Evolutionary conservation across 2,113 vertebrate genomes (phyloP), one percentile per base, ranked within the genome.

Genomic region (Crotalus viridis): DNA sequence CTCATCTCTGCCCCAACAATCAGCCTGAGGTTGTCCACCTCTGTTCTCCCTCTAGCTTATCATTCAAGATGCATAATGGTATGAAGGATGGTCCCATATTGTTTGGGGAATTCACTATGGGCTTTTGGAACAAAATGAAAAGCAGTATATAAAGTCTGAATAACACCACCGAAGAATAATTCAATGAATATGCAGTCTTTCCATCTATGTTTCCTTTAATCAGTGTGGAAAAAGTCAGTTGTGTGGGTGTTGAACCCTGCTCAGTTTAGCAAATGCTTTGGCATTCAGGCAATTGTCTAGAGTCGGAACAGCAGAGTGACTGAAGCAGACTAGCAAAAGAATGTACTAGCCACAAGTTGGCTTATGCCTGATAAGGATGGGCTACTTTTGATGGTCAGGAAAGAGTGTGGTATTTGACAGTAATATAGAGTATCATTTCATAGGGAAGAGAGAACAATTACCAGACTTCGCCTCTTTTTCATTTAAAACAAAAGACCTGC

Each of bases 401-500:
- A 74, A 33, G 64, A 74, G 5, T 7, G 13, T 74, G n/a, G 10
- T 13, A 93, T 87, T 93, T 93, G 92, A 94, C 91, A 94, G 87
- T 1, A 93, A 55, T 94, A 92, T 33, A 55, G 89, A 64, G n/a
- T 19, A 26, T 26, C 54, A 91, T 90, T 95, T 95, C 61, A 61
- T 57, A 91, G 57, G 91, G 85, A 51, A 92, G 26, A 26, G 39
- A 91, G 86, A 94, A 81, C 22, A 94, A 86, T 91, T 91, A 91
- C 0, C 28, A 2, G 94, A 90, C 89, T 93, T 81, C 88, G 95
- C 10, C 10, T 90, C 19, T 86, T 95, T 57, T 93, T 26, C 92
- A 94, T 95, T 92, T 92, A 90, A 94, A 95, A 56, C 0, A 93
- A 55, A 69, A 85, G 10, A 86, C 26, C 93, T 89, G 91, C 93